Evolutionary conservation across 2,888 invertebrate genomes (phyloP).

Genomic region (Alloplasta piceator): DNA sequence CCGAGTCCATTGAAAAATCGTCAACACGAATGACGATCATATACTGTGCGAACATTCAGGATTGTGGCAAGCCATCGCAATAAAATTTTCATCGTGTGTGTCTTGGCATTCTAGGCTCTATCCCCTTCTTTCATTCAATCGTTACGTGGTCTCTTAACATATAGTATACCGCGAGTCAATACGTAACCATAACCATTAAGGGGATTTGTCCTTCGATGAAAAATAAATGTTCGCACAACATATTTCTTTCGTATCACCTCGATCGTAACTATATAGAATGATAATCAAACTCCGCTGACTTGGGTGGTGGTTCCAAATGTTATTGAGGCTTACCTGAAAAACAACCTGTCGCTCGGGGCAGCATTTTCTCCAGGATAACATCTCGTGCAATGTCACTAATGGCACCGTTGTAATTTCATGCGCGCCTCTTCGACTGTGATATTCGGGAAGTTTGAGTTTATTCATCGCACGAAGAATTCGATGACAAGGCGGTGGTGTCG

Average conservation of each 20-base stretch:
- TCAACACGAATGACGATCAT: neutral
- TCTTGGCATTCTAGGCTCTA: conserved; percentile 10
- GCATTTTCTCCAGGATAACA: conserved; percentile 33
- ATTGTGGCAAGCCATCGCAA: conserved; percentile 15
- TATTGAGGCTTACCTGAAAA: conserved; percentile 44
- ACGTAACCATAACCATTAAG: conserved; percentile 47
- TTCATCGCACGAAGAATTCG: neutral
- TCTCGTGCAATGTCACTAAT: conserved; percentile 3
- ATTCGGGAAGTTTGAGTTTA: neutral
- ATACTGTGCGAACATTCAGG: neutral
- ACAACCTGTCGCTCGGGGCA: conserved; percentile 56
- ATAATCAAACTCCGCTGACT: neutral
- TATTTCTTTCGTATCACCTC: neutral
- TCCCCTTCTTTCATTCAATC: conserved; percentile 37
- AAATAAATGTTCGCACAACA: neutral
- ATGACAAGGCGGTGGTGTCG: no score
- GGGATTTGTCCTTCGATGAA: conserved; percentile 51
- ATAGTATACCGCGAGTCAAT: neutral
- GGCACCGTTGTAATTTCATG: neutral
- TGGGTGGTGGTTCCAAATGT: no score
- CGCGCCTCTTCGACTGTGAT: neutral
- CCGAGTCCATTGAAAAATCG: conserved; percentile 47
- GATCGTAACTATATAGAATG: conserved; percentile 28
- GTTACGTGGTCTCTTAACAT: conserved; percentile 45
- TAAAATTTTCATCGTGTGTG: conserved; percentile 19